These are phyloP conservation scores for Anas flavirostris DNA, from an alignment of 2,797 vertebrate species.

Conservation along the genomic window DNA sequence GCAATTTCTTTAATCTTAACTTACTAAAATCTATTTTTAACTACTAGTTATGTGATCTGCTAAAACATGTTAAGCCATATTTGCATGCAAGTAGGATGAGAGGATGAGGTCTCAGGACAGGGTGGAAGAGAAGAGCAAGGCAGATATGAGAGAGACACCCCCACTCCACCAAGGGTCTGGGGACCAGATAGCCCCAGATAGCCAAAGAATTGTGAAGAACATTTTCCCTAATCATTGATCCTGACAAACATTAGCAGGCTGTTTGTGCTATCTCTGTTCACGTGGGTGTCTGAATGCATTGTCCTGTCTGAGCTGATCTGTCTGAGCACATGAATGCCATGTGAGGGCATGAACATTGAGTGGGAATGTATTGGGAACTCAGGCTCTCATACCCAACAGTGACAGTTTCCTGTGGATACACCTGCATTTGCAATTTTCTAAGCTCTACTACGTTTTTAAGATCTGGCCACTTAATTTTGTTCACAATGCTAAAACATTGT, in stretches of 20 bases:
- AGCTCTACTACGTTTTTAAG: not conserved
- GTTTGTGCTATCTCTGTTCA: not conserved
- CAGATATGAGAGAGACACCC: not conserved
- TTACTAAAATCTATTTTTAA: not conserved
- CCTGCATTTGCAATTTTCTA: not conserved
- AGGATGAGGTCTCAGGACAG: not conserved
- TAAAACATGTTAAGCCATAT: not conserved
- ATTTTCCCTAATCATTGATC: not conserved
- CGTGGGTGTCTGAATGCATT: rapidly evolving
- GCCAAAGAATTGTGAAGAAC: not conserved
- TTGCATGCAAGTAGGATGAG: not conserved
- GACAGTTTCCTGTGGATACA: not conserved
- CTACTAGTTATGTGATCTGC: not conserved
- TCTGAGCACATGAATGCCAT: rapidly evolving
- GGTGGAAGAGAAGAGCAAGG: not conserved
- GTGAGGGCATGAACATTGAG: rapidly evolving
- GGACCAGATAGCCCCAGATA: rapidly evolving
- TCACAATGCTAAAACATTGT: not conserved
- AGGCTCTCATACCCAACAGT: not conserved
- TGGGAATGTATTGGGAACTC: not conserved
- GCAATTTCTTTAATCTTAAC: not conserved
- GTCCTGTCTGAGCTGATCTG: not conserved
- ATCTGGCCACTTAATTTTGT: not conserved
- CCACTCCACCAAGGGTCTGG: not conserved
- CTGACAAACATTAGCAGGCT: not conserved